Evolutionary conservation across 2,888 invertebrate genomes (phyloP), one percentile per base, ranked within the genome.

Genomic region (Ectropis crepuscularia): DNA sequence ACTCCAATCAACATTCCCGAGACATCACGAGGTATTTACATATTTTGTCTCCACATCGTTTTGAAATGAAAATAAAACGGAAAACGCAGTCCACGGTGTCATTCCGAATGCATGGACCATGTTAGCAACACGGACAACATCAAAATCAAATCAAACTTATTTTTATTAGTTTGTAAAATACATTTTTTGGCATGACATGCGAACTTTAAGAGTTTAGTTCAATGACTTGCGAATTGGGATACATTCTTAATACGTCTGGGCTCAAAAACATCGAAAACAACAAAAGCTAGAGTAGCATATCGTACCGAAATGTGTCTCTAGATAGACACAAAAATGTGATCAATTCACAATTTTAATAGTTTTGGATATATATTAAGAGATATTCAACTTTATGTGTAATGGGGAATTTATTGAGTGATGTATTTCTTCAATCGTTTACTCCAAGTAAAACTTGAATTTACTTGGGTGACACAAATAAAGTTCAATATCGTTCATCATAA

Each of bases 131-230:
- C 81, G 83, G 64, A 80, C 78, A 81, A 84, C 80, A 83, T 78
- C 76, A 76, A 74, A 63, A 28, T 64, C 60, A 65, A 65, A 57
- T 69, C 71, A 78, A 75, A 73, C 75, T 74, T 69, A 79, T 28
- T 80, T 28, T 80, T 77, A 82, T 78, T 71, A 76, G 65, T 72
- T 74, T 78, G 71, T 77, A 57, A 60, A 57, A 38, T 64, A 62
- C 58, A 47, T 63, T 74, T 63, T 74, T 83, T 86, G 89, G 89
- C 90, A 89, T 88, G 88, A 87, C 90, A 90, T 89, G 90, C 90
- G 73, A 65, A 71, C 65, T 65, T 67, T 59, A 39, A n/a, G 16
- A 45, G 41, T 55, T 47, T 39, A 49, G 63, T 70, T 72, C 54
- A 70, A 60, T 43, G 48, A 72, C 59, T 69, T 51, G 62, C 57